Percentiles rank a stretch among this genome's conserved stretches.
These are phyloP conservation scores for Myotis planiceps DNA, from an alignment of 2,797 vertebrate genomes.

Conservation along the genomic window DNA sequence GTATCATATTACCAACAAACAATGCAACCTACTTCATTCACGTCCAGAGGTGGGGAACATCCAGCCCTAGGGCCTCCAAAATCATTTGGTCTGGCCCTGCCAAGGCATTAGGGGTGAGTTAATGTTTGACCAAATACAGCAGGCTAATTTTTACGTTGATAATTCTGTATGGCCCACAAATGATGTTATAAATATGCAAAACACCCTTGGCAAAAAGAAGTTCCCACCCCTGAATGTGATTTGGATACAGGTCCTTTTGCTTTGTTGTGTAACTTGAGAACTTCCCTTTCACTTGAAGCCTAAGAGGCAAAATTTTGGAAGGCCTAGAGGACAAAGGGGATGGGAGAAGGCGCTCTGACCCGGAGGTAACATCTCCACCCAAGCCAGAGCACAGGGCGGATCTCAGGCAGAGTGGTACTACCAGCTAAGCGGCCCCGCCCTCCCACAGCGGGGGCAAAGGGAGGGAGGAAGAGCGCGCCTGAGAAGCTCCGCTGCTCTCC, in stretches of 20 bases:
- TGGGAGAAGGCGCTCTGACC: neutral
- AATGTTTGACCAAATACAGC: too few relatives aligned
- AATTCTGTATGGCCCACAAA: too few relatives aligned
- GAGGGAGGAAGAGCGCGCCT: slow-evolving; percentile 48
- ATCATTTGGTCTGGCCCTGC: too few relatives aligned
- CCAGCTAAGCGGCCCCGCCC: neutral
- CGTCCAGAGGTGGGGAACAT: neutral
- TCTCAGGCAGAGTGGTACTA: neutral
- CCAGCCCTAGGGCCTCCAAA: too few relatives aligned
- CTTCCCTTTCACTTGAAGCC: neutral
- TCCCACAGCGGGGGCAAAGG: neutral
- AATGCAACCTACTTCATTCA: neutral
- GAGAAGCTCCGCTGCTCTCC: slow-evolving; percentile 68
- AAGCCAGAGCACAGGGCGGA: neutral
- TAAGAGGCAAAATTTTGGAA: neutral
- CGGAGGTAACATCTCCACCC: neutral
- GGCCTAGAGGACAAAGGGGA: neutral
- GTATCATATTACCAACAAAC: neutral
- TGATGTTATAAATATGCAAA: too few relatives aligned
- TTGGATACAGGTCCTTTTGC: neutral
- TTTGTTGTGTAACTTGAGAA: neutral
- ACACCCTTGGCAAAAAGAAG: too few relatives aligned
- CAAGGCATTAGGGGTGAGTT: too few relatives aligned
- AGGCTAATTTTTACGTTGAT: too few relatives aligned
- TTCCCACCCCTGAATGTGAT: too few relatives aligned